These are phyloP conservation scores for Tetraneura akinire DNA, from an alignment of 1,140 invertebrate species.

Conservation along the genomic window DNA sequence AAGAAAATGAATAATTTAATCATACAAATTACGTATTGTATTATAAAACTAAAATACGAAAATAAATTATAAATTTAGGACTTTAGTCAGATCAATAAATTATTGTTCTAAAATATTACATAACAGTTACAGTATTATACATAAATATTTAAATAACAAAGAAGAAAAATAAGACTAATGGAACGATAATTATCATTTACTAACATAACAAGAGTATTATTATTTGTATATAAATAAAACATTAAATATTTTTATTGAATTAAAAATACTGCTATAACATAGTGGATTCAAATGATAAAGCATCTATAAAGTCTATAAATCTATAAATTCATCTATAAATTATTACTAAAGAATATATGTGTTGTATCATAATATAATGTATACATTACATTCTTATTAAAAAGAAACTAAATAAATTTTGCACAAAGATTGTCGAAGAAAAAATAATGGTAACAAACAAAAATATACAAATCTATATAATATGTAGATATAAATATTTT, in stretches of 20 bases:
- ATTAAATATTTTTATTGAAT: conserved; percentile 10
- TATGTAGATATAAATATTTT: background rate
- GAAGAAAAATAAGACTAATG: conserved; percentile 11
- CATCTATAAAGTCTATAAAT: no score
- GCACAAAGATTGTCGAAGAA: background rate
- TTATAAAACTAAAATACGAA: conserved; percentile 21
- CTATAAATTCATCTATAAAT: no score
- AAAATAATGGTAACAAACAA: conserved; percentile 15
- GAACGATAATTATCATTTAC: background rate
- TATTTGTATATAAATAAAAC: background rate
- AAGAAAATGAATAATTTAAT: background rate
- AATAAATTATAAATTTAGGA: conserved; percentile 16
- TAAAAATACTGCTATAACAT: conserved; percentile 1
- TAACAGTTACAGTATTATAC: background rate
- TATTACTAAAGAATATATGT: no score
- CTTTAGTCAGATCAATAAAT: conserved; percentile 28
- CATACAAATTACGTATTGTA: background rate
- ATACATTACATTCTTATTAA: no score
- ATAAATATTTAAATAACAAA: background rate
- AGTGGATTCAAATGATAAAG: no score
- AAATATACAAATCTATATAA: conserved; percentile 9
- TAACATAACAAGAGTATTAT: no score
- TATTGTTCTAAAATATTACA: conserved; percentile 23
- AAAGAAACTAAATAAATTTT: background rate
- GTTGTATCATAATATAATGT: background rate